Evolutionary conservation across 2,797 vertebrate genomes (phyloP), one percentile per base, ranked within the genome.

Genomic region (Acanthornis magna): DNA sequence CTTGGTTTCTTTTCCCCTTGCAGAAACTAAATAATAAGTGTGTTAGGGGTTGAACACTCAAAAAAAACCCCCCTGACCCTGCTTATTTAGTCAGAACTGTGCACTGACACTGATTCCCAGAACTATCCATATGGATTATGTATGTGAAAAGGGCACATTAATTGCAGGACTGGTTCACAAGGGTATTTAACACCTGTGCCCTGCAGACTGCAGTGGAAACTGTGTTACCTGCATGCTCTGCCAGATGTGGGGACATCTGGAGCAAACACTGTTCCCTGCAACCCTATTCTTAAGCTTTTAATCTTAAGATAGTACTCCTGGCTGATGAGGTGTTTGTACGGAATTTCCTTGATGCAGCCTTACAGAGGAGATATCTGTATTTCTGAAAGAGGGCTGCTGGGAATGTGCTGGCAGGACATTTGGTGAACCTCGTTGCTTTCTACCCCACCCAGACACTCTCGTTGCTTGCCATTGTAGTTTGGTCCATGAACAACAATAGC

Each of bases 11-110:
- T 68, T 43, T 61, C 34, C 20, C 16, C 20, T 67, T 61, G 23
- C 40, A 72, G 76, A 72, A 83, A 72, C 30, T 16, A 45, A 86
- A n/a, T 36, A 67, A n/a, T 13, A 66, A 85, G 32, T 60, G 2
- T 66, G 21, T 63, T 73, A 34, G 16, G 88, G 53, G 22, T 43
- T 84, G 42, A 77, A 67, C 21, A 11, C 25, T 54, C 2, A 23
- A 45, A 32, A 71, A 62, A 30, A 3, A n/a, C 40, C 42, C 1
- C 15, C 42, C 42, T 3, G 0, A 0, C 10, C 10, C 25, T 68
- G 34, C 43, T 83, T 68, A 30, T 68, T 71, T 62, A 55, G 32
- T 79, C 23, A 27, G 40, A 68, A n/a, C 32, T 62, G 15, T 45
- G n/a, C 48, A 7, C 40, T 75, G 65, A 23, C 43, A 26, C 11